phyloP scores from a whole-genome alignment of 2,888 invertebrate species.

The Tenthredo notha region DNA sequence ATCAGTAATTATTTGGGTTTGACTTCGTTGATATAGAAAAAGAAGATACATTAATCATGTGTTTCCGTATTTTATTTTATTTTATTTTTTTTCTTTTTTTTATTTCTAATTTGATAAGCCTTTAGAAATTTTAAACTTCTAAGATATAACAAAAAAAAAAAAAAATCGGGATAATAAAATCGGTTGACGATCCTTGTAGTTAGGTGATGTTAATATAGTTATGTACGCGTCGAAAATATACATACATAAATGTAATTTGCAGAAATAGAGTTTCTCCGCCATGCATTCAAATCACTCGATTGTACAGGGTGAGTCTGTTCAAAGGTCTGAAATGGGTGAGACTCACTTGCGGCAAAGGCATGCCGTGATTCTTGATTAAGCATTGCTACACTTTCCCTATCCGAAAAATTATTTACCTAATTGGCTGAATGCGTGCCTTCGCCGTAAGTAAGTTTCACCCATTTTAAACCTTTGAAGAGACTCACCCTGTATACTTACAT shows the following conservation, averaged over 20 bases:
- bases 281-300: conserved; percentile 16
- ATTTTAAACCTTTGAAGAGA: too few relatives aligned
- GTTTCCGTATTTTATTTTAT: too few relatives aligned
- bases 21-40: not conserved
- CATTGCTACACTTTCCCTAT: too few relatives aligned
- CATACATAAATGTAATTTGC: not conserved
- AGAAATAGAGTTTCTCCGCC: not conserved
- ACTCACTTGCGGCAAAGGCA: too few relatives aligned
- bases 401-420: too few relatives aligned
- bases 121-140: not conserved
- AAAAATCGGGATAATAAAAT: not conserved
- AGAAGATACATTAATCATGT: not conserved
- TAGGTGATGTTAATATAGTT: not conserved
- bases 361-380: too few relatives aligned
- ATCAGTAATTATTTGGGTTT: not conserved
- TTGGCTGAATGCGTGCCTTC: too few relatives aligned
- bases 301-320: too few relatives aligned
- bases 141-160: not conserved
- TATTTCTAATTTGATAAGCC: not conserved
- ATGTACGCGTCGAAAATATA: not conserved
- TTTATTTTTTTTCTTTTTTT: not conserved
- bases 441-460: too few relatives aligned
- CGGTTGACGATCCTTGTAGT: conserved; percentile 1
- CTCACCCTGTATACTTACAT: not conserved
- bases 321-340: too few relatives aligned